Percentiles rank a stretch among this genome's conserved stretches.
Evolutionary conservation across 2,797 vertebrate species (phyloP).

Genomic region (Emydoidea blandingii): DNA sequence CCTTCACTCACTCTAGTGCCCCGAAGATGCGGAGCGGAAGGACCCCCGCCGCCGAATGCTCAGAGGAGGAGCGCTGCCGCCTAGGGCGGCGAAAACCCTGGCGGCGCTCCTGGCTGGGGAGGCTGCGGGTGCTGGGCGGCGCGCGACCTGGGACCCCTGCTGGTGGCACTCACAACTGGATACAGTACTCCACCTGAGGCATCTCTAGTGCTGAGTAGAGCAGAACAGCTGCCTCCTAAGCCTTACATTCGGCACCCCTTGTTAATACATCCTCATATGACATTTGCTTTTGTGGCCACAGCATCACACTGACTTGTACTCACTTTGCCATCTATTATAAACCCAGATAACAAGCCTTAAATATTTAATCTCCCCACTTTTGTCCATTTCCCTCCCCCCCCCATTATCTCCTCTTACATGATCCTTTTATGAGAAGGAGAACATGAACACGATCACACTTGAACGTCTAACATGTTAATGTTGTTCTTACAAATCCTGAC

Average conservation of each 20-base stretch:
- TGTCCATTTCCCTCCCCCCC: background rate
- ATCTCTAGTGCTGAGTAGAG: background rate
- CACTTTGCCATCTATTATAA: background rate
- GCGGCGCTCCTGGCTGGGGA: too few relatives aligned
- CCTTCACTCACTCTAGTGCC: too few relatives aligned
- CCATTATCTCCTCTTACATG: background rate
- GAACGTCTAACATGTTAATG: background rate
- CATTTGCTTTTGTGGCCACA: background rate
- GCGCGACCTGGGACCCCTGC: fast-evolving
- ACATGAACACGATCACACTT: background rate
- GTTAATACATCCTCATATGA: background rate
- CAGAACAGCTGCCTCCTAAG: background rate
- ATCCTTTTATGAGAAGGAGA: background rate
- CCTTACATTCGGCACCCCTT: background rate
- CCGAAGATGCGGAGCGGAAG: too few relatives aligned
- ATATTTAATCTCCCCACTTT: background rate
- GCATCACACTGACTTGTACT: background rate
- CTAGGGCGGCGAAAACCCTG: too few relatives aligned
- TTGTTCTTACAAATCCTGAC: background rate
- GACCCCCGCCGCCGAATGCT: too few relatives aligned
- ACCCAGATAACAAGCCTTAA: background rate
- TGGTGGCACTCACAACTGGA: background rate
- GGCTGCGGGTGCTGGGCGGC: too few relatives aligned
- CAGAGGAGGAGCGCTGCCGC: too few relatives aligned
- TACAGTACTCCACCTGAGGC: background rate